A percentile compares a stretch with the other conserved stretches of the same genome.
phyloP scores from a whole-genome alignment of 2,113 vertebrate species.

The Salvelinus sp. region DNA sequence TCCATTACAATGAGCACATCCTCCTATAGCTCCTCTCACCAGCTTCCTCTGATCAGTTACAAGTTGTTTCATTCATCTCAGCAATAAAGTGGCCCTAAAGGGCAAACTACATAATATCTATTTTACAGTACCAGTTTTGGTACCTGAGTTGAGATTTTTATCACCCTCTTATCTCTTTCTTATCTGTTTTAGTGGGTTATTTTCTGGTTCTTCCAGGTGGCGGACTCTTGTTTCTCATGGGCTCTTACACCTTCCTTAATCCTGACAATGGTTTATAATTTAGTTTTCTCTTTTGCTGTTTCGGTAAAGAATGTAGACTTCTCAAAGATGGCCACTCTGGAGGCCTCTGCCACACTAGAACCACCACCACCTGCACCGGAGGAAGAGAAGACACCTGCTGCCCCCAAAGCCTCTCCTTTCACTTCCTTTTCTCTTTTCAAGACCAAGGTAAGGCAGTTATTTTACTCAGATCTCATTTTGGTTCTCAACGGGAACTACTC shows the following conservation, averaged over 20 bases:
- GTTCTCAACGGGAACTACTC: too few species aligned
- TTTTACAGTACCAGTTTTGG: neutral
- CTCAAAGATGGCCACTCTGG: constrained; percentile 69
- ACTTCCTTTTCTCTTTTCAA: constrained; percentile 67
- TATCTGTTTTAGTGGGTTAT: constrained; percentile 1
- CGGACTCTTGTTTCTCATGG: neutral
- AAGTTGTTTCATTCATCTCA: neutral
- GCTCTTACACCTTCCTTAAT: neutral
- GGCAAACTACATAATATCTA: constrained; percentile 3
- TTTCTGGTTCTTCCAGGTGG: constrained; percentile 40
- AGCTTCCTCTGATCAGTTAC: neutral
- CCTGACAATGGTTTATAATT: constrained; percentile 8
- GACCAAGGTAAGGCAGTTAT: constrained; percentile 66
- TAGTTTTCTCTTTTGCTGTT: constrained; percentile 30
- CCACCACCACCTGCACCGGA: constrained; percentile 57
- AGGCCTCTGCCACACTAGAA: constrained; percentile 69
- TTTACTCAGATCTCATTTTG: neutral
- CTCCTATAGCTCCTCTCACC: neutral
- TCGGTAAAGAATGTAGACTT: constrained; percentile 65
- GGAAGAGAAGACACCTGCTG: constrained; percentile 50
- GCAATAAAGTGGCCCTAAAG: neutral
- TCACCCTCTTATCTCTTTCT: neutral
- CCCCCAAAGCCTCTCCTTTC: constrained; percentile 40
- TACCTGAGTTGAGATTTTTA: neutral
- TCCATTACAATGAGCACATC: too few species aligned